phyloP scores from a whole-genome alignment of 2,113 vertebrate genomes.

The Reinhardtius hippoglossoides region DNA sequence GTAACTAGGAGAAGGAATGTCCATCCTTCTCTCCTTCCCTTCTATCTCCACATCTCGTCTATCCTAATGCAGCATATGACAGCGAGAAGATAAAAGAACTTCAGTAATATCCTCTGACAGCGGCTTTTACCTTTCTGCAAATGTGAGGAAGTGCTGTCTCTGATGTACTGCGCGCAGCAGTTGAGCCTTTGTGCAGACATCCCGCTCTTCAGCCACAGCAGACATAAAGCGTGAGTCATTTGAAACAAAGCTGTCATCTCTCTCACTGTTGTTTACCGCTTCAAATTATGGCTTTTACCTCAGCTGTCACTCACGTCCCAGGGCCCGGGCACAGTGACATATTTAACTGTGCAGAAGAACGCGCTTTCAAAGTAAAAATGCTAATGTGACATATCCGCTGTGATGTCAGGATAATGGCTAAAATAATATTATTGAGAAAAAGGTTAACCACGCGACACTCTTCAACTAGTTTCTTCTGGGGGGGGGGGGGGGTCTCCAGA shows the following conservation, averaged over 20 bases:
- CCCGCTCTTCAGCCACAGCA: constrained; percentile 26
- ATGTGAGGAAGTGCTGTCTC: constrained; percentile 39
- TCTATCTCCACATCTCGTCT: constrained; percentile 36
- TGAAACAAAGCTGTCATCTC: constrained; percentile 34
- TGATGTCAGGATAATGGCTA: background rate
- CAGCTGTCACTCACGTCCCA: constrained; percentile 13
- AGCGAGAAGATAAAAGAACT: constrained; percentile 39
- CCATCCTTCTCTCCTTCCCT: constrained; percentile 9
- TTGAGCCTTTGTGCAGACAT: constrained; percentile 24
- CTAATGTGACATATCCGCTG: constrained; percentile 8
- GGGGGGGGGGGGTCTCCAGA: too few species aligned
- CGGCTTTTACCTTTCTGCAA: constrained; percentile 38
- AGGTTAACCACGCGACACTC: background rate
- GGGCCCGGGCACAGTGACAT: background rate
- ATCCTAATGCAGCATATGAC: constrained; percentile 23
- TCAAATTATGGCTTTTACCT: constrained; percentile 15
- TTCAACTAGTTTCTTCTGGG: background rate
- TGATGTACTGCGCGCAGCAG: constrained; percentile 45
- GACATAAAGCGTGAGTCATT: constrained; percentile 3
- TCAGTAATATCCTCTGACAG: constrained; percentile 55
- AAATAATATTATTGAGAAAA: background rate
- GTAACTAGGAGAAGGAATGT: constrained; percentile 4
- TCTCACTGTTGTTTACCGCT: background rate
- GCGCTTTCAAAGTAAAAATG: constrained; percentile 6
- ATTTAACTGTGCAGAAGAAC: background rate